phyloP scores from a whole-genome alignment of 2,888 invertebrate species.

The Eristalis intricaria region DNA sequence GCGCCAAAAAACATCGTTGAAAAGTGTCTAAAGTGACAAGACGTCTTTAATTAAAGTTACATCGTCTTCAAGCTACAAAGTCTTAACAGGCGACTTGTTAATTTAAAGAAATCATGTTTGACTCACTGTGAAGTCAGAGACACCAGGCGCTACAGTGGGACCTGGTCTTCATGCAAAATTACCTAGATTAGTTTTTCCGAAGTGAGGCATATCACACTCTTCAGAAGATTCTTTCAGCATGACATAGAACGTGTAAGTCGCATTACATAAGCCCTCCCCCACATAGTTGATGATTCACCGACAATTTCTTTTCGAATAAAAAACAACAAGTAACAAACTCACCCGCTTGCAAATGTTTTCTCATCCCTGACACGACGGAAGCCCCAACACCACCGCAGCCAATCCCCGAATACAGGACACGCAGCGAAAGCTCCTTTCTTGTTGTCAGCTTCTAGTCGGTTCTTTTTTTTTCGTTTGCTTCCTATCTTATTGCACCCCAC shows the following conservation, averaged over 20 bases:
- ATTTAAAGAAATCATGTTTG: too few species aligned
- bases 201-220: not conserved
- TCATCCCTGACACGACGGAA: slow-evolving; percentile 36
- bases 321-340: slow-evolving; percentile 28
- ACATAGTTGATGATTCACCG: not conserved
- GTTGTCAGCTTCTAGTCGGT: not conserved
- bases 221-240: too few species aligned
- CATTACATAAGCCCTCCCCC: not conserved
- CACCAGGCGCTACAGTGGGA: too few species aligned
- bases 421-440: slow-evolving; percentile 40
- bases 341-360: slow-evolving; percentile 48
- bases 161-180: too few species aligned
- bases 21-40: too few species aligned
- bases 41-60: too few species aligned
- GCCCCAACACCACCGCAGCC: slow-evolving; percentile 12
- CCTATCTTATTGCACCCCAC: slow-evolving; percentile 10
- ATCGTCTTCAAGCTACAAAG: too few species aligned
- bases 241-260: too few species aligned
- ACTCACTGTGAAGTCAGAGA: too few species aligned
- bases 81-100: too few species aligned
- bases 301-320: not conserved
- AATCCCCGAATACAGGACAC: slow-evolving; percentile 16
- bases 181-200: too few species aligned
- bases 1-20: too few species aligned
- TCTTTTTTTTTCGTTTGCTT: not conserved